Evolutionary conservation across 2,797 vertebrate genomes (phyloP).

Genomic region (Alcedo quadribrachys): DNA sequence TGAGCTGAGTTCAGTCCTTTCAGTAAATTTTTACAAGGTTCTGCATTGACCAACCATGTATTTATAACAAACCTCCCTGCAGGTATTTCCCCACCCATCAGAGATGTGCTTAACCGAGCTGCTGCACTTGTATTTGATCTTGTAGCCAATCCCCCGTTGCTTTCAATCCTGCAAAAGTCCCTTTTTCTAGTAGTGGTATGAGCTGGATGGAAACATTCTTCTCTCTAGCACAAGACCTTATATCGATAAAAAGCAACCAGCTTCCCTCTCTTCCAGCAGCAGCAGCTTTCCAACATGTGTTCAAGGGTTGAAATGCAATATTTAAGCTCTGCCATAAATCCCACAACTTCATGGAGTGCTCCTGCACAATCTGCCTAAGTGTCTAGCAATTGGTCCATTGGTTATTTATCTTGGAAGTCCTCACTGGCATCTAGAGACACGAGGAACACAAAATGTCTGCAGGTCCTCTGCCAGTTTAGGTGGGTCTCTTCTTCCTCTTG

Average conservation of each 20-base stretch:
- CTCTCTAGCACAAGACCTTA: not conserved
- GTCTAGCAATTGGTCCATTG: constrained; percentile 30
- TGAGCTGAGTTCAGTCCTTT: not conserved
- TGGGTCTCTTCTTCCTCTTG: constrained; percentile 55
- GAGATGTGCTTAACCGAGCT: not conserved
- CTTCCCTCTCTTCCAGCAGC: not conserved
- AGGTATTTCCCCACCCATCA: not conserved
- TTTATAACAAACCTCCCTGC: not conserved
- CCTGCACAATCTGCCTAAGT: constrained; percentile 17
- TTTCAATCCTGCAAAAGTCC: not conserved
- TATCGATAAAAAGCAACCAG: not conserved
- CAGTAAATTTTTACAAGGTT: not conserved
- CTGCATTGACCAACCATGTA: not conserved
- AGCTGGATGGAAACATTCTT: not conserved
- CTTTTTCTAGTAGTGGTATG: not conserved
- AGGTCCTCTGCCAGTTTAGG: constrained; percentile 37
- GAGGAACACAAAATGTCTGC: constrained; percentile 37
- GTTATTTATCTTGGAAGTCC: constrained; percentile 65
- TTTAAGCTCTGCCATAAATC: constrained; percentile 14
- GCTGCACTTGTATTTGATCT: not conserved
- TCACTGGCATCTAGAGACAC: constrained; percentile 3
- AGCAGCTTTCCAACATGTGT: not conserved
- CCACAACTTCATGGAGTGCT: not conserved
- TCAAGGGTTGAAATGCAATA: not conserved
- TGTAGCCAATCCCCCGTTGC: not conserved